phyloP scores from a whole-genome alignment of 92 coral and sea anemone genomes.

The Phenganax stokvisi region DNA sequence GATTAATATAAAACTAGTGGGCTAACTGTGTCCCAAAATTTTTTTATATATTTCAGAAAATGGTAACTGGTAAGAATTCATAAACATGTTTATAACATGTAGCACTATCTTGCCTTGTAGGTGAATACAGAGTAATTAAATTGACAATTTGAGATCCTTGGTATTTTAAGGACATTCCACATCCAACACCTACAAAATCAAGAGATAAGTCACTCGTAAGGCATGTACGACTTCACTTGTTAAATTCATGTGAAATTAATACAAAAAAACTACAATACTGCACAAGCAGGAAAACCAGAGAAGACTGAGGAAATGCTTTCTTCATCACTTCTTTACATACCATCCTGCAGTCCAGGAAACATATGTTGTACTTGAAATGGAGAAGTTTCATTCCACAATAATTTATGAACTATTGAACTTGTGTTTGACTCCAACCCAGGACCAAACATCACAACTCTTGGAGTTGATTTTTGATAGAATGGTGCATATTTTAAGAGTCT shows the following conservation, averaged over 20 bases:
- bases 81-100: background rate
- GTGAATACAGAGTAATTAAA: constrained; percentile 77
- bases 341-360: constrained; percentile 91
- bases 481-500: constrained; percentile 30
- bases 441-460: constrained; percentile 88
- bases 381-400: constrained; percentile 69
- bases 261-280: too few species aligned
- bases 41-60: too few species aligned
- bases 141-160: constrained; percentile 55
- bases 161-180: constrained; percentile 77
- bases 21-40: too few species aligned
- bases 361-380: constrained; percentile 78
- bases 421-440: constrained; percentile 92
- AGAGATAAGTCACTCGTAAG: background rate
- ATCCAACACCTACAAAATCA: constrained; percentile 64
- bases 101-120: constrained; percentile 61
- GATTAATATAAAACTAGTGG: too few species aligned
- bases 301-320: too few species aligned
- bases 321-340: constrained; percentile 38
- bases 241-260: too few species aligned
- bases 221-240: too few species aligned
- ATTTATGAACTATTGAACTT: constrained; percentile 63
- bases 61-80: too few species aligned
- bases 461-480: constrained; percentile 60
- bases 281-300: too few species aligned